Percentiles rank a stretch among this genome's conserved stretches.
These are phyloP conservation scores for Stictocephala bisonia DNA, from an alignment of 2,888 invertebrate genomes.

Conservation along the genomic window DNA sequence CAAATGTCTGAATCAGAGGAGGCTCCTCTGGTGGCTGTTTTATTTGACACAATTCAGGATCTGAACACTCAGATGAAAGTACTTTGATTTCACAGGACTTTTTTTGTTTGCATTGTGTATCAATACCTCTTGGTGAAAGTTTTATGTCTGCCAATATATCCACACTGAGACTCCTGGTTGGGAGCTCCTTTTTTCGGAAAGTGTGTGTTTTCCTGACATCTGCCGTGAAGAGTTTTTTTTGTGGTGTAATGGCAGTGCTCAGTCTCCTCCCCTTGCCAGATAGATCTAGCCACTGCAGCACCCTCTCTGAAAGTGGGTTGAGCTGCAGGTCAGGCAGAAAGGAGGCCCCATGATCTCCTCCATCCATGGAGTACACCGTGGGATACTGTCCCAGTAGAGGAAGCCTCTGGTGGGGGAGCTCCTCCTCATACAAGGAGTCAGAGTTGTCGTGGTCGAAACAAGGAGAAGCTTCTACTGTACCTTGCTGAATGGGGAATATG, in stretches of 20 bases:
- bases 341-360: neutral
- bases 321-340: conserved; percentile 29
- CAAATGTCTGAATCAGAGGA: conserved; percentile 40
- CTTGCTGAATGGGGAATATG: conserved; percentile 12
- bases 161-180: conserved; percentile 28
- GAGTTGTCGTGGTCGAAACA: conserved; percentile 25
- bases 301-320: conserved; percentile 74
- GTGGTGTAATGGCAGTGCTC: conserved; percentile 56
- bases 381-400: conserved; percentile 30
- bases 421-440: conserved; percentile 15
- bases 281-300: conserved; percentile 82
- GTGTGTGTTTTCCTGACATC: conserved; percentile 21
- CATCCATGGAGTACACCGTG: conserved; percentile 26
- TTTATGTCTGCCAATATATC: conserved; percentile 13
- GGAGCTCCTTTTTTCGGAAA: conserved; percentile 18
- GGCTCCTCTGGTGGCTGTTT: conserved; percentile 14
- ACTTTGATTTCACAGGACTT: neutral
- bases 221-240: neutral
- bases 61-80: neutral
- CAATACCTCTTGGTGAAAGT: neutral
- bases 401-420: neutral
- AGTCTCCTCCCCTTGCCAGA: conserved; percentile 69
- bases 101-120: neutral
- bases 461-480: conserved; percentile 16
- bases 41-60: neutral